Percentiles rank a stretch among this genome's conserved stretches.
phyloP scores from a whole-genome alignment of 2,113 vertebrate species.

The Neolamprologus hecqui region DNA sequence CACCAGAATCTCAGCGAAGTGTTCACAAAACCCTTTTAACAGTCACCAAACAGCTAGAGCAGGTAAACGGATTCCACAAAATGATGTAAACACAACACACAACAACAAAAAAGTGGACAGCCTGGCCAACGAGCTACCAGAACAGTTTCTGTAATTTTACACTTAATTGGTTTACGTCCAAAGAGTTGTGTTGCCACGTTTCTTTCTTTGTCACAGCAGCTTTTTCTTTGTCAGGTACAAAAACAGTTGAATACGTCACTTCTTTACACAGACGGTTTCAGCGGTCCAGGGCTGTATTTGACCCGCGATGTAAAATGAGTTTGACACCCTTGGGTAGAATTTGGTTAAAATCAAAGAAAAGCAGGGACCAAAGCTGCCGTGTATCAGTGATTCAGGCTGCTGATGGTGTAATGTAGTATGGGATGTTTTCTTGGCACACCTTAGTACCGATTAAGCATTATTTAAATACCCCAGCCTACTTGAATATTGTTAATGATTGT shows the following conservation, averaged over 20 bases:
- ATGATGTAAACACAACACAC: neutral
- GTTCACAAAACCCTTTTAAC: neutral
- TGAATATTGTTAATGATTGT: neutral
- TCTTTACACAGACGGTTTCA: neutral
- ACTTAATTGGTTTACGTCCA: neutral
- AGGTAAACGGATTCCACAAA: neutral
- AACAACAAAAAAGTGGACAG: neutral
- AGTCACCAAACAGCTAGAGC: neutral
- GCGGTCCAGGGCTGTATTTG: neutral
- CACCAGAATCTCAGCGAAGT: neutral
- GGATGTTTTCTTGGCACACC: neutral
- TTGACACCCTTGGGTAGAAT: neutral
- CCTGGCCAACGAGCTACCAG: neutral
- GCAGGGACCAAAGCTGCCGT: neutral
- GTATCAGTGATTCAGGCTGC: neutral
- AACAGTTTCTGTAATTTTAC: neutral
- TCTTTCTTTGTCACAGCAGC: neutral
- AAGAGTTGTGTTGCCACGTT: neutral
- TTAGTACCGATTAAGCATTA: neutral
- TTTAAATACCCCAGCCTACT: neutral
- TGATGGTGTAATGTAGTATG: neutral
- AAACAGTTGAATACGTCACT: neutral
- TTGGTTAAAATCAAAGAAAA: neutral
- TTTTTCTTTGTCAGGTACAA: neutral
- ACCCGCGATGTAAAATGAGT: neutral